Evolutionary conservation across 2,797 vertebrate species (phyloP).

Genomic region (Diplodus puntazzo): DNA sequence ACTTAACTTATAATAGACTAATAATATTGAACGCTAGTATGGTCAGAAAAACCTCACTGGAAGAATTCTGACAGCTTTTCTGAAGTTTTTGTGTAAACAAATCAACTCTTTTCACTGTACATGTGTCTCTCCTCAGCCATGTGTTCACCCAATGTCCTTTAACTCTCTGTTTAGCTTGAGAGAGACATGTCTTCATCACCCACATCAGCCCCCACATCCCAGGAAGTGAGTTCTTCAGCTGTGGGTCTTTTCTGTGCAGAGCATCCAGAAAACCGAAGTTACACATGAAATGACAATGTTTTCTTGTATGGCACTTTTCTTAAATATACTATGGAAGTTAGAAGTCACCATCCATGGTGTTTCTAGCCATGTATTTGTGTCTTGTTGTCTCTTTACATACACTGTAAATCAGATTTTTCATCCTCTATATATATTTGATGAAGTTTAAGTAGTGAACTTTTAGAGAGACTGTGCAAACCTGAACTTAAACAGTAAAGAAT

Average conservation of each 20-base stretch:
- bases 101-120: not conserved
- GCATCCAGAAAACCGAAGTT: not conserved
- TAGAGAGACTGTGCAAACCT: not conserved
- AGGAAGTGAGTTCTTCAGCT: not conserved
- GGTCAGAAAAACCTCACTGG: not conserved
- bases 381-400: not conserved
- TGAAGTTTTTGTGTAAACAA: not conserved
- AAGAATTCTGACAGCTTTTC: not conserved
- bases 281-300: constrained; percentile 33
- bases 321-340: constrained; percentile 49
- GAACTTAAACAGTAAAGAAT: not conserved
- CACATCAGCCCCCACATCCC: not conserved
- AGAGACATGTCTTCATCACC: not conserved
- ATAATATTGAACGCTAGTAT: not conserved
- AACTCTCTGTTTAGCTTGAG: constrained; percentile 2
- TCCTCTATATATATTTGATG: not conserved
- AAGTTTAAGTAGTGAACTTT: not conserved
- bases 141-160: not conserved
- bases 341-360: constrained; percentile 14
- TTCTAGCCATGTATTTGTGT: constrained; percentile 14
- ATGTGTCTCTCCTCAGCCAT: not conserved
- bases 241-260: constrained; percentile 3
- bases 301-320: constrained; percentile 49
- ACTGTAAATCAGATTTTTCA: not conserved
- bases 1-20: not conserved